These are phyloP conservation scores for Leucophenga maculata DNA, from an alignment of 2,888 invertebrate genomes.

Conservation along the genomic window DNA sequence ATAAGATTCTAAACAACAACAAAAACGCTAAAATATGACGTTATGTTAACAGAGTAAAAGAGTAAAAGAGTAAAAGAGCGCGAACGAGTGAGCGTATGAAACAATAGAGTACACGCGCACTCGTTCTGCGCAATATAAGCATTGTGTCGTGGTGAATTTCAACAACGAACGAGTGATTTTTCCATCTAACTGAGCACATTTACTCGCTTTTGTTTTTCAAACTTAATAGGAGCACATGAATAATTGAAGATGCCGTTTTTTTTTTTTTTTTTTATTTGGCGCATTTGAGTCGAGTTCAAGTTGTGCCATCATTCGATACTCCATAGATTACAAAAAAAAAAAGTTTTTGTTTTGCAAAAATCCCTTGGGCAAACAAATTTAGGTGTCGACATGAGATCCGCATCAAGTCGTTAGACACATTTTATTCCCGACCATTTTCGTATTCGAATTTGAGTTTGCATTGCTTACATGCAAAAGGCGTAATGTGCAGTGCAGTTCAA, in stretches of 20 bases:
- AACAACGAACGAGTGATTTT: conserved; percentile 4
- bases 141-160: conserved; percentile 50
- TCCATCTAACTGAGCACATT: too few relatives aligned
- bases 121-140: conserved; percentile 43
- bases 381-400: too few relatives aligned
- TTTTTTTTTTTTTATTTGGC: conserved; percentile 6
- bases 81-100: conserved; percentile 14
- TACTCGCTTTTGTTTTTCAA: neutral
- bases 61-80: too few relatives aligned
- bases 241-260: conserved; percentile 56
- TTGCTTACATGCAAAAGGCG: too few relatives aligned
- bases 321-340: neutral
- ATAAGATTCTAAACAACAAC: neutral
- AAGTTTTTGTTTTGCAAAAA: too few relatives aligned
- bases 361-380: too few relatives aligned
- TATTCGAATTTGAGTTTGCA: too few relatives aligned
- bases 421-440: too few relatives aligned
- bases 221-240: conserved; percentile 14
- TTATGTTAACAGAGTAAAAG: too few relatives aligned
- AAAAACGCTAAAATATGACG: too few relatives aligned
- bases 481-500: neutral
- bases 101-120: conserved; percentile 42
- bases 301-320: conserved; percentile 30
- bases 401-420: too few relatives aligned
- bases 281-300: conserved; percentile 26